Percentiles rank a stretch among this genome's conserved stretches.
These are phyloP conservation scores for Galerucella nymphaeae DNA, from an alignment of 2,888 invertebrate genomes.

Conservation along the genomic window DNA sequence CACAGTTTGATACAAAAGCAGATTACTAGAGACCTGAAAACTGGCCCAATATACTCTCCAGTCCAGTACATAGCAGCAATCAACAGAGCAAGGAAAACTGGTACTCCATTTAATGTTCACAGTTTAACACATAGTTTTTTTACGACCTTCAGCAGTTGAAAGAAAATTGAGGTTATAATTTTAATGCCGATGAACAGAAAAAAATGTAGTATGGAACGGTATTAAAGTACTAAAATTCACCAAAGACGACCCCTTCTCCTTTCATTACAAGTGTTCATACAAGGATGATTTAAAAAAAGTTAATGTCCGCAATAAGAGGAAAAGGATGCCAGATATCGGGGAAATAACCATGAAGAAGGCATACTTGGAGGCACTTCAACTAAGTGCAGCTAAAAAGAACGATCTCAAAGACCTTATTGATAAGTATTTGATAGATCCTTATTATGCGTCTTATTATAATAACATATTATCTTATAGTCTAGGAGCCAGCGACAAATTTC, in stretches of 20 bases:
- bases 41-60: not conserved
- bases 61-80: constrained; percentile 3
- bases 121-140: not conserved
- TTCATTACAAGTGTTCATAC: constrained; percentile 6
- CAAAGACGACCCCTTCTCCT: not conserved
- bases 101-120: constrained; percentile 3
- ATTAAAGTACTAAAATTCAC: not conserved
- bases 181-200: constrained; percentile 4
- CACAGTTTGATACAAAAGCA: constrained; percentile 17
- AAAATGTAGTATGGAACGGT: constrained; percentile 4
- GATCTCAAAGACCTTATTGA: not conserved
- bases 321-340: constrained; percentile 1
- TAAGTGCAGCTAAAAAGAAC: not conserved
- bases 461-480: not conserved
- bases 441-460: constrained; percentile 3
- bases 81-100: constrained; percentile 4
- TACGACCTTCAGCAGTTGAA: not conserved
- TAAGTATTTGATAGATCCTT: constrained; percentile 1
- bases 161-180: constrained; percentile 3
- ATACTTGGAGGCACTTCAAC: not conserved
- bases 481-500: too few relatives aligned
- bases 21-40: constrained; percentile 3
- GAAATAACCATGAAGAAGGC: not conserved
- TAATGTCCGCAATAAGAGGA: constrained; percentile 4
- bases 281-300: not conserved